Conservation (phyloP, 2,797 vertebrate genomes). For the Sebastes flavidus region DNA sequence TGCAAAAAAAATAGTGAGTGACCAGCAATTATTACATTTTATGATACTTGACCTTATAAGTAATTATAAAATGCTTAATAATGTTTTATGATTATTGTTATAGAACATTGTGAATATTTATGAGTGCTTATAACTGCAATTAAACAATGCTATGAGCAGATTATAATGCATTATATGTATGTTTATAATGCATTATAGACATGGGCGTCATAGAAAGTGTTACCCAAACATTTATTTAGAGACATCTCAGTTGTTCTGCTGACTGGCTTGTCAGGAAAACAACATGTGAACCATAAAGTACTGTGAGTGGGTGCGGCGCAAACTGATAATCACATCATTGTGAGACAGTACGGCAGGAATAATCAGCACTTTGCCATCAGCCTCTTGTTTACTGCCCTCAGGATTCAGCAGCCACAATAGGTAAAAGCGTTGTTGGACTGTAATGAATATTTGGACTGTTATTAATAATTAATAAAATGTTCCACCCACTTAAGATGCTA, state of each 20-base stretch:
- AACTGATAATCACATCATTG: constrained; percentile 52
- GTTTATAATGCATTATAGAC: not conserved
- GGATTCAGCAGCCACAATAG: constrained; percentile 51
- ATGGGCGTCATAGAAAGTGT: not conserved
- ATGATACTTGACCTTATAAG: not conserved
- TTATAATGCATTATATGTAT: not conserved
- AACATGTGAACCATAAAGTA: constrained; percentile 25
- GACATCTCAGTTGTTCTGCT: constrained; percentile 2
- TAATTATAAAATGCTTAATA: not conserved
- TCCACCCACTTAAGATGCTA: constrained; percentile 75
- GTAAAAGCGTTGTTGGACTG: constrained; percentile 60
- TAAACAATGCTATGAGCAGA: not conserved
- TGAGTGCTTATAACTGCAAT: too few species aligned
- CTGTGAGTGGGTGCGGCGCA: constrained; percentile 45
- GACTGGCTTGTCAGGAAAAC: constrained; percentile 34
- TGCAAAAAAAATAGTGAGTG: not conserved
- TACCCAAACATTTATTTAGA: not conserved
- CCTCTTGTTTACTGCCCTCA: constrained; percentile 50
- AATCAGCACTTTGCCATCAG: constrained; percentile 62
- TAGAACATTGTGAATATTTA: not conserved
- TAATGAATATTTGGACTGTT: constrained; percentile 63
- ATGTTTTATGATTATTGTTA: not conserved
- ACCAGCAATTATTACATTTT: not conserved
- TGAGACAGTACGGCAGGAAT: constrained; percentile 53
- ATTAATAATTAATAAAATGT: constrained; percentile 83